Evolutionary conservation across 2,888 invertebrate species (phyloP).

Genomic region (Nebria brevicollis): DNA sequence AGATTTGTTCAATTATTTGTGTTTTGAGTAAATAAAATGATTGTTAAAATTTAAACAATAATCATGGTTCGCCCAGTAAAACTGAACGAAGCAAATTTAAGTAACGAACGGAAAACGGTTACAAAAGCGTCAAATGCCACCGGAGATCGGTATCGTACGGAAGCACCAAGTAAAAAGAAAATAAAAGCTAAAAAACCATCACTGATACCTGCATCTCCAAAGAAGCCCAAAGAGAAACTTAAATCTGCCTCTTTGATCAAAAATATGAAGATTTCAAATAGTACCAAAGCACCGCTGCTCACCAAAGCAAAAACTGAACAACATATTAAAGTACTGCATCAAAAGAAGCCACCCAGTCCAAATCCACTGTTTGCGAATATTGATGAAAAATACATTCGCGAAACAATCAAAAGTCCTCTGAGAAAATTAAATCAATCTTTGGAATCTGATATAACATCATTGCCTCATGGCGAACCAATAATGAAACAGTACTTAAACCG

Average conservation of each 20-base stretch:
- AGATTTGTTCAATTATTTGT: neutral
- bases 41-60: neutral
- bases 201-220: neutral
- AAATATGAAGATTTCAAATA: neutral
- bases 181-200: neutral
- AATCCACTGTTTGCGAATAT: neutral
- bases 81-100: constrained; percentile 14
- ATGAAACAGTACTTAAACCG: neutral
- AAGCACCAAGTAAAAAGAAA: constrained; percentile 16
- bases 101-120: constrained; percentile 12
- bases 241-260: neutral
- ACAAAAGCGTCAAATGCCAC: constrained; percentile 25
- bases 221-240: neutral
- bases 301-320: neutral
- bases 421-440: neutral
- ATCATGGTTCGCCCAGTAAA: constrained; percentile 39
- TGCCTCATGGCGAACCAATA: neutral
- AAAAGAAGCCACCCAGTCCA: neutral
- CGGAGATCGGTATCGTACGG: constrained; percentile 34
- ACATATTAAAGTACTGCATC: neutral
- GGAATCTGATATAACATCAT: neutral
- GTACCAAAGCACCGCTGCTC: neutral
- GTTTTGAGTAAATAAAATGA: neutral
- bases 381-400: neutral
- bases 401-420: neutral